phyloP scores from a whole-genome alignment of 53 echinoderm and acorn worm genomes.

The Astropecten irregularis region DNA sequence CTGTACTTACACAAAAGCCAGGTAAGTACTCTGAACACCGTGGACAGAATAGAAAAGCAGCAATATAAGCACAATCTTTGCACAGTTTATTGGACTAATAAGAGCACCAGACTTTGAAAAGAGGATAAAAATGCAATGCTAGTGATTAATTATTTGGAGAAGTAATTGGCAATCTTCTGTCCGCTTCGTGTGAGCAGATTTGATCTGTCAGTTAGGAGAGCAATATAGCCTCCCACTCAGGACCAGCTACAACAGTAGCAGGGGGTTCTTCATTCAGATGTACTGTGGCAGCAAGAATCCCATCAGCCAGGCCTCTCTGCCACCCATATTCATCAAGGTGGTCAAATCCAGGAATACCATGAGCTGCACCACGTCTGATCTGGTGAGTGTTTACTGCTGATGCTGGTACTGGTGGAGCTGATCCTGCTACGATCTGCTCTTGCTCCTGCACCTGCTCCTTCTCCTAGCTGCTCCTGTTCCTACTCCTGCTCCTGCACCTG shows the following conservation, averaged over 20 bases:
- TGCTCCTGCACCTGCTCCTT: background rate
- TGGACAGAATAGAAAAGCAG: too few species aligned
- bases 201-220: slow-evolving; percentile 81
- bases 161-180: too few species aligned
- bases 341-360: slow-evolving; percentile 81
- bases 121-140: too few species aligned
- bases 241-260: slow-evolving; percentile 84
- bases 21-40: too few species aligned
- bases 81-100: too few species aligned
- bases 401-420: background rate
- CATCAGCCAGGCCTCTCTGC: slow-evolving; percentile 61
- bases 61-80: too few species aligned
- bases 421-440: background rate
- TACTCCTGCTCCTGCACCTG: background rate
- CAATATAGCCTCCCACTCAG: slow-evolving; percentile 71
- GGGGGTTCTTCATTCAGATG: slow-evolving; percentile 95
- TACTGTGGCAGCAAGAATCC: slow-evolving; percentile 73
- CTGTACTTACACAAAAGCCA: too few species aligned
- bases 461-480: background rate
- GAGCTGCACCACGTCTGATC: slow-evolving; percentile 86
- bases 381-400: slow-evolving; percentile 52
- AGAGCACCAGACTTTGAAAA: too few species aligned
- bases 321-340: slow-evolving; percentile 82
- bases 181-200: slow-evolving; percentile 70
- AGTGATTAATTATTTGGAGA: too few species aligned